These are phyloP conservation scores for Xylocopa sonorina DNA, from an alignment of 1,140 invertebrate genomes.

Conservation along the genomic window DNA sequence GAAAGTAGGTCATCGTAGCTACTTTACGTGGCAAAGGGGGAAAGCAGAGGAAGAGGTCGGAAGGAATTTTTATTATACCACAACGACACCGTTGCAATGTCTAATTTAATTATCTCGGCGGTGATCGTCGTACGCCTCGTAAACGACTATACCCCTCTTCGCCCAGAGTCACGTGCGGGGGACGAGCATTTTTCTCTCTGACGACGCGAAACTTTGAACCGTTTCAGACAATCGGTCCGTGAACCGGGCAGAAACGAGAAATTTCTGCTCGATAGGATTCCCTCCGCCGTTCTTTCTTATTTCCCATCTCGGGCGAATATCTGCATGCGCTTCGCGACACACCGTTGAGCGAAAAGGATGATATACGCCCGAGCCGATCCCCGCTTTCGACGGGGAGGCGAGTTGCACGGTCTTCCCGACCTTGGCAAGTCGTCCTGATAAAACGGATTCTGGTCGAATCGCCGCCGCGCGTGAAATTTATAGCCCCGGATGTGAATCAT, in stretches of 20 bases:
- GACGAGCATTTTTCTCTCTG: background rate
- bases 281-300: background rate
- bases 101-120: background rate
- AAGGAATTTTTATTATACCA: background rate
- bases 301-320: background rate
- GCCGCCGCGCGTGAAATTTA: slow-evolving; percentile 17
- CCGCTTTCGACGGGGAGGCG: background rate
- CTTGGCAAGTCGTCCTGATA: background rate
- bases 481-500: slow-evolving; percentile 34
- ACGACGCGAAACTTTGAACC: background rate
- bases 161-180: too few species aligned
- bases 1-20: too few species aligned
- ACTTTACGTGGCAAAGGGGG: too few species aligned
- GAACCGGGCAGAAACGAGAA: slow-evolving; percentile 22
- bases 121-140: too few species aligned
- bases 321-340: background rate
- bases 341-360: background rate
- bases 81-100: background rate
- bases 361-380: background rate
- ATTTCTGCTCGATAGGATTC: slow-evolving; percentile 18
- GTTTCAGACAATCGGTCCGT: slow-evolving; percentile 1
- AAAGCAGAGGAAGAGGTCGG: background rate
- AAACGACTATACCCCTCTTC: too few species aligned
- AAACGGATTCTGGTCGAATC: slow-evolving; percentile 6
- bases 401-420: background rate